Evolutionary conservation across 2,888 invertebrate species (phyloP), one percentile per base, ranked within the genome.

Genomic region (Chironomus riparius): DNA sequence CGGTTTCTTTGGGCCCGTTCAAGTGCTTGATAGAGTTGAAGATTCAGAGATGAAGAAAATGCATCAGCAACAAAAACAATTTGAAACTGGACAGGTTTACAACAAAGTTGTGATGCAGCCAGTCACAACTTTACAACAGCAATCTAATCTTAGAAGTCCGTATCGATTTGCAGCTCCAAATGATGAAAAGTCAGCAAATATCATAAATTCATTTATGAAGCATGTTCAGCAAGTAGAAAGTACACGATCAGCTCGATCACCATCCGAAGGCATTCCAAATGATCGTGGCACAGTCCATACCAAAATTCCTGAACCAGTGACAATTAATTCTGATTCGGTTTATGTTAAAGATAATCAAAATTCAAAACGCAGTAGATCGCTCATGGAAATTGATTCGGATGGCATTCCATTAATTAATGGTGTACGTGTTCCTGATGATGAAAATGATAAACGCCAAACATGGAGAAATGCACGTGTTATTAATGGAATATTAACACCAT

Each of bases 391-490:
- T 1, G 91, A 89, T 71, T 84, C 86, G 5, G 91, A 92, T 79
- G 92, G 91, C 0, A 91, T 92, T 28, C 92, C 93, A 0, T 89
- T 94, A 71, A 91, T 95, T 68, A 91, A 93, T 74, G 93, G 93
- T 0, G 88, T 92, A 0, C 87, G 94, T 77, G 90, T 93, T 61
- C 94, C 94, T 0, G 95, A 95, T 80, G 92, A 93, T 79, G 92
- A 92, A 76, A 90, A 90, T 70, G 93, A 93, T 80, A 90, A 90
- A 78, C 83, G 81, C 48, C 92, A 92, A 81, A 91, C 90, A 0
- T 95, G 94, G 94, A 87, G 95, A 76, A 95, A 95, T 83, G 95
- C 94, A 0, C 87, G 94, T 78, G 94, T 95, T 13, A 92, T 95
- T 68, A 94, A 95, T 80, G 92, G 93, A 76, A 90, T 92, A 82